Conservation (phyloP, 2,888 invertebrate genomes). For the Drosophila neotestacea region DNA sequence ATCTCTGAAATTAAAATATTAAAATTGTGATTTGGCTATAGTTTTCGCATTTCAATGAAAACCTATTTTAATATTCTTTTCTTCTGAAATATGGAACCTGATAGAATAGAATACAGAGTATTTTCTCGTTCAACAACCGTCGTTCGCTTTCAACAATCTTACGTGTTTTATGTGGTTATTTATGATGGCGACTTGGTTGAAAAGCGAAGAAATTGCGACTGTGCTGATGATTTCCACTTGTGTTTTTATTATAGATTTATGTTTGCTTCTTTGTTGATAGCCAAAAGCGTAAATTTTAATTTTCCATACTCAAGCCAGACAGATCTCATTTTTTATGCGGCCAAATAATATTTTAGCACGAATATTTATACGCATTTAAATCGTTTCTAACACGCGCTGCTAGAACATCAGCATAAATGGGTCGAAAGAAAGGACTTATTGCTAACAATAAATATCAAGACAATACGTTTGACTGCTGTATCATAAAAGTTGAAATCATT, state of each 20-base stretch:
- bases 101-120: conserved; percentile 2
- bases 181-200: conserved; percentile 55
- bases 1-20: neutral
- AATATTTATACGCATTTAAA: conserved; percentile 63
- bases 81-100: neutral
- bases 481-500: neutral
- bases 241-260: conserved; percentile 48
- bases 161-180: conserved; percentile 71
- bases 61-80: neutral
- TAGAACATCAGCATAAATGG: conserved; percentile 49
- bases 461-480: neutral
- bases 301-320: conserved; percentile 49
- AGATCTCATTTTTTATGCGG: conserved; percentile 28
- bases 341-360: conserved; percentile 16
- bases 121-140: neutral
- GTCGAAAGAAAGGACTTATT: neutral
- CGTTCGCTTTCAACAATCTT: no score
- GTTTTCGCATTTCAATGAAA: no score
- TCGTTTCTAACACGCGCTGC: conserved; percentile 44
- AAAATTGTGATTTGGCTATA: no score
- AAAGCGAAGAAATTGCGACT: conserved; percentile 39
- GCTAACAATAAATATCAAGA: conserved; percentile 3
- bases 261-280: conserved; percentile 25
- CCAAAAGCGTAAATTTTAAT: conserved; percentile 59
- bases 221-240: conserved; percentile 51